Evolutionary conservation across 2,888 invertebrate species (phyloP).

Genomic region (Cacoxenus indagator): DNA sequence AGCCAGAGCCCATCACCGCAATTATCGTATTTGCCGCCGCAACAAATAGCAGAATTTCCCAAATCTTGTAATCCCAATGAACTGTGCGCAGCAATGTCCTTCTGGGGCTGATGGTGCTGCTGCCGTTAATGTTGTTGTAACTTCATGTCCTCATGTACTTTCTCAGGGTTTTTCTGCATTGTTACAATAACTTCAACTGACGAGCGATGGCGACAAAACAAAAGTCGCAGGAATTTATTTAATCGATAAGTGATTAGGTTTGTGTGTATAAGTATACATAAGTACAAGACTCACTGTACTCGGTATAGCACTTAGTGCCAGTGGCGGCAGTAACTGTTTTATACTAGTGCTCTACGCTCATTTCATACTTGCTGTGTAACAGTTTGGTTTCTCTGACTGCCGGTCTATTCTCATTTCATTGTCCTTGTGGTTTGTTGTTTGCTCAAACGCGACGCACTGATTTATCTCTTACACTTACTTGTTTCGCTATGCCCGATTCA

Average conservation of each 20-base stretch:
- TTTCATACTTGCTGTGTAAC: slow-evolving; percentile 12
- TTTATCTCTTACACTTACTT: slow-evolving; percentile 12
- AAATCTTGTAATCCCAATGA: slow-evolving; percentile 66
- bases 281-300: background rate
- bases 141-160: slow-evolving; percentile 22
- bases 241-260: slow-evolving; percentile 67
- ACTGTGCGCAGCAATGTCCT: slow-evolving; percentile 44
- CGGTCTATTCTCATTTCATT: slow-evolving; percentile 20
- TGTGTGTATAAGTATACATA: background rate
- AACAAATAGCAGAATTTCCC: slow-evolving; percentile 54
- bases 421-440: slow-evolving; percentile 34
- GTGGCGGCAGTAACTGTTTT: background rate
- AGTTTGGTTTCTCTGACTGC: slow-evolving; percentile 8
- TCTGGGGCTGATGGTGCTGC: slow-evolving; percentile 28
- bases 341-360: no score
- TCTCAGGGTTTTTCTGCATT: background rate
- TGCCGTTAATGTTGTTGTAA: no score
- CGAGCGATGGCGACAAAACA: slow-evolving; percentile 41
- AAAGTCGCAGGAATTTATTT: slow-evolving; percentile 66
- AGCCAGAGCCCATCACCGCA: no score
- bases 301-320: background rate
- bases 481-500: slow-evolving; percentile 14
- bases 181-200: background rate
- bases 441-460: slow-evolving; percentile 34
- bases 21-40: no score